Conservation (phyloP, 2,888 invertebrate species). For the Volucella zonaria region DNA sequence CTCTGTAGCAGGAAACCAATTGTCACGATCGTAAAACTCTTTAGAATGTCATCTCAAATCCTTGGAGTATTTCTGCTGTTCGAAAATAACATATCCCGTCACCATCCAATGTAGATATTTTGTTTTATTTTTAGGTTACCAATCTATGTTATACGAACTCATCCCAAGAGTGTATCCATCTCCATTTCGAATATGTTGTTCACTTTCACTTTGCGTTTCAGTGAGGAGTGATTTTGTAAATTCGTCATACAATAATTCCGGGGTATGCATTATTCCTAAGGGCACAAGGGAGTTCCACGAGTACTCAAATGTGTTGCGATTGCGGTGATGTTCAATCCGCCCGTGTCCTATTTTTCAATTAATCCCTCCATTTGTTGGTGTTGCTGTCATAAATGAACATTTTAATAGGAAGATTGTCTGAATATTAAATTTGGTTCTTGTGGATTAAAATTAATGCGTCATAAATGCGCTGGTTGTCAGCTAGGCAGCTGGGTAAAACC, state of each 20-base stretch:
- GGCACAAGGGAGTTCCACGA: not conserved
- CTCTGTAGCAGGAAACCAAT: constrained; percentile 60
- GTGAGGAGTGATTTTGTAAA: constrained; percentile 26
- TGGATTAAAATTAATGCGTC: constrained; percentile 71
- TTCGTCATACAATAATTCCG: constrained; percentile 57
- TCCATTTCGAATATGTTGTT: constrained; percentile 39
- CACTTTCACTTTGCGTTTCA: constrained; percentile 39
- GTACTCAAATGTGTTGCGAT: not conserved
- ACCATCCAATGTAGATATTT: not conserved
- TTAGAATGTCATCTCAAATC: constrained; percentile 58
- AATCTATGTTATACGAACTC: not conserved
- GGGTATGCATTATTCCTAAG: constrained; percentile 30
- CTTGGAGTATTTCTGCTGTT: constrained; percentile 26
- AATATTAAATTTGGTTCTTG: constrained; percentile 68
- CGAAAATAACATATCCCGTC: constrained; percentile 9
- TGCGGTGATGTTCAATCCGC: constrained; percentile 9
- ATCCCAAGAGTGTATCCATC: constrained; percentile 1
- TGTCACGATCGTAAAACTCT: constrained; percentile 69
- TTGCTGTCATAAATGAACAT: constrained; percentile 66
- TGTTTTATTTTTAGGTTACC: constrained; percentile 32
- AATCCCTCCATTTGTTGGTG: constrained; percentile 68
- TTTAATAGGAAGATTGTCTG: constrained; percentile 68
- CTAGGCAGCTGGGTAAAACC: not conserved
- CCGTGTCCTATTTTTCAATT: constrained; percentile 67
- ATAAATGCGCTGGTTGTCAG: constrained; percentile 52